Evolutionary conservation across 2,888 invertebrate genomes (phyloP), one percentile per base, ranked within the genome.

Genomic region (Aproaerema taeniolella): DNA sequence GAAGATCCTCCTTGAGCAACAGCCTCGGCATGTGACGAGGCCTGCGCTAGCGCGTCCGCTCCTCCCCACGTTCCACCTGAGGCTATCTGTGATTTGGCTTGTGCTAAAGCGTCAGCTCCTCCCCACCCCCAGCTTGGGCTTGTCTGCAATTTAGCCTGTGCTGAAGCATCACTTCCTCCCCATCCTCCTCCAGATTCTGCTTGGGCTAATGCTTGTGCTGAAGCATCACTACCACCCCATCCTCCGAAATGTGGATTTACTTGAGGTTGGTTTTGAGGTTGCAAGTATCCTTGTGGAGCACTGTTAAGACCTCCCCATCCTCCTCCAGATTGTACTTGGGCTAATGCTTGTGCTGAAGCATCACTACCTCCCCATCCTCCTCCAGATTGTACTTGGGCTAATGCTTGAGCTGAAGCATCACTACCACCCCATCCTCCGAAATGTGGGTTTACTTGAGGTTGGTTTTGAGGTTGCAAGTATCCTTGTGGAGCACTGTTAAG

Each of bases 181-280:
- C 5, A 8, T 3, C 10, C 9, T 7, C 28, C 28, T 5, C 28
- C 28, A 10, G 28, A n/a, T n/a, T 28, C 3, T 8, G 28, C 28
- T 3, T 28, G 4, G 7, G 28, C 28, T 4, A 28, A 10, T 8
- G 28, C 44, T 25, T 49, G 37, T 12, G 56, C 55, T 30, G 43
- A 37, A 3, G 55, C 51, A 4, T 40, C 41, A 16, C 4, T n/a
- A 9, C 15, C 11, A 1, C 39, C 34, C 9, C 13, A 16, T 25
- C 20, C 34, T 1, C 38, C 38, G n/a, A n/a, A n/a, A 6, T 30
- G 10, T 20, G n/a, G n/a, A n/a, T n/a, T n/a, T n/a, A n/a, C n/a
- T n/a, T n/a, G n/a, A n/a, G n/a, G n/a, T n/a, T n/a, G n/a, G n/a
- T n/a, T n/a, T n/a, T n/a, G n/a, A n/a, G n/a, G n/a, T n/a, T n/a